Evolutionary conservation across 2,113 vertebrate genomes (phyloP).

Genomic region (Hippolais icterina): DNA sequence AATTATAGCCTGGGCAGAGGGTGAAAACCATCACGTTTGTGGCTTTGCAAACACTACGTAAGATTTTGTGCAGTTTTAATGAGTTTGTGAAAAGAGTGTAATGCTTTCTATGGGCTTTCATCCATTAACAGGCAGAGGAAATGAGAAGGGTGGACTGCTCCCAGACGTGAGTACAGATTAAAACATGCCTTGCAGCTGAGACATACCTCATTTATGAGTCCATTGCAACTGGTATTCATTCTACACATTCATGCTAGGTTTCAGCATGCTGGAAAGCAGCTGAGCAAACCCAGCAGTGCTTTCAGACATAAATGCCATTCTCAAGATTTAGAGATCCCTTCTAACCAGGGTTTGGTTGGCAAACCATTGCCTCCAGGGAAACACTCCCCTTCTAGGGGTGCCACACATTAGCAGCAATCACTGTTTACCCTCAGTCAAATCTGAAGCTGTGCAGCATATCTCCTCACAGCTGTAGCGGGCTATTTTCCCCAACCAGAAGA

Average conservation of each 20-base stretch:
- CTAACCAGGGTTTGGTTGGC: background rate
- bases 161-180: background rate
- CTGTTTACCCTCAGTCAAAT: background rate
- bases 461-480: background rate
- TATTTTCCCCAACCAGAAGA: background rate
- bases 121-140: slow-evolving; percentile 3
- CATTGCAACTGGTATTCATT: background rate
- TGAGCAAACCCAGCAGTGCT: slow-evolving; percentile 18
- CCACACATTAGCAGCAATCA: background rate
- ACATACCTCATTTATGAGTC: background rate
- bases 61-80: background rate
- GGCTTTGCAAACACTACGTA: background rate
- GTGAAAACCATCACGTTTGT: background rate
- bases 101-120: background rate
- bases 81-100: background rate
- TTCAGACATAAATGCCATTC: background rate
- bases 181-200: slow-evolving; percentile 16
- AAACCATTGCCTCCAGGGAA: background rate
- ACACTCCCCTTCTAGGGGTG: background rate
- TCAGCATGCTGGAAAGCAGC: slow-evolving; percentile 32
- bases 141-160: background rate
- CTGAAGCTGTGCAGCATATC: background rate
- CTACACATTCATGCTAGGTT: background rate
- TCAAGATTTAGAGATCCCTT: background rate
- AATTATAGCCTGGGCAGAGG: background rate